Percentiles rank a stretch among this genome's conserved stretches.
Evolutionary conservation across 1,140 invertebrate species (phyloP).

Genomic region (Philopotamus ludificatus): DNA sequence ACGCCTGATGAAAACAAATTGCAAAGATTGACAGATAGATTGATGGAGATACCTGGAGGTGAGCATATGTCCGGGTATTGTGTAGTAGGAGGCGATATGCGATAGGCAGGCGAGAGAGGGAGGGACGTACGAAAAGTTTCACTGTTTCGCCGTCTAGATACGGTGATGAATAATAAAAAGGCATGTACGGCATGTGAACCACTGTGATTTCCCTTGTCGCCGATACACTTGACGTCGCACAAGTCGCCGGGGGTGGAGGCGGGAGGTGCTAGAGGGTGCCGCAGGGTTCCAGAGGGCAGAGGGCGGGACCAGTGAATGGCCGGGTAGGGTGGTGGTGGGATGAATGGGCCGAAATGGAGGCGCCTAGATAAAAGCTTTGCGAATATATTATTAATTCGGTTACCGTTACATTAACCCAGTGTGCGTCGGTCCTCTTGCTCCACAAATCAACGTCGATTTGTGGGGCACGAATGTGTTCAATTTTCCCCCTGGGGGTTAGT

Average conservation of each 20-base stretch:
- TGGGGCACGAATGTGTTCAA: not conserved
- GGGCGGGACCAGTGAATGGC: no score
- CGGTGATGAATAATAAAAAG: slow-evolving; percentile 32
- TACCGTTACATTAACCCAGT: slow-evolving; percentile 4
- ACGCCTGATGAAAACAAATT: slow-evolving; percentile 4
- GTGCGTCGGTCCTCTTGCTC: not conserved
- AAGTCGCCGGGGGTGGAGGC: slow-evolving; percentile 3
- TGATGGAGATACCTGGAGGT: not conserved
- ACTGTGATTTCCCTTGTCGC: slow-evolving; percentile 34
- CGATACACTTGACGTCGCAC: slow-evolving; percentile 25
- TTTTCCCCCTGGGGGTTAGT: no score
- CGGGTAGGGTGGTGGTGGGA: not conserved
- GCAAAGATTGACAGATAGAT: slow-evolving; percentile 5
- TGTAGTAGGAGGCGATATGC: not conserved
- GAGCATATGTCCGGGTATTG: slow-evolving; percentile 7
- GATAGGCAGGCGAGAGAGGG: no score
- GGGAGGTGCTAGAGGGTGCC: not conserved
- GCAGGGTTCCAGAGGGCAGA: not conserved
- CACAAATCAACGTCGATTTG: not conserved
- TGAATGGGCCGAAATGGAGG: slow-evolving; percentile 3
- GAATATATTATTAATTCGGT: slow-evolving; percentile 9
- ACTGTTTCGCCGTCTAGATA: slow-evolving; percentile 7
- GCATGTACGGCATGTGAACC: slow-evolving; percentile 21
- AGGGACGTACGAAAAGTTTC: no score
- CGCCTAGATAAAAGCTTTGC: slow-evolving; percentile 4